Evolutionary conservation across 2,113 vertebrate species (phyloP), one percentile per base, ranked within the genome.

Genomic region (Alligator sinensis): DNA sequence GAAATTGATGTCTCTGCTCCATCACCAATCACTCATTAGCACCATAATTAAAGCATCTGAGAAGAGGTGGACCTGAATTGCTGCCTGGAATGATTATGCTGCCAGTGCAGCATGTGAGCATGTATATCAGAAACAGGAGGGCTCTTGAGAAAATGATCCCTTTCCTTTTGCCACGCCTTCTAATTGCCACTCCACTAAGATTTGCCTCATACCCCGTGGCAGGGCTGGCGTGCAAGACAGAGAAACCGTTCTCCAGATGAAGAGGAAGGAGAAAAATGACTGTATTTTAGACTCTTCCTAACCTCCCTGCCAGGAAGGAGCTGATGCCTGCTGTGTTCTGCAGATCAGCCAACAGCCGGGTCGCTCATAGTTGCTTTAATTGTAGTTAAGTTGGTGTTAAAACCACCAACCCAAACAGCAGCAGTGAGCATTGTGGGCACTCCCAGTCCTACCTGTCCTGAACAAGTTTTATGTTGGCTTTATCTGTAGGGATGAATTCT

Each of bases 151-250:
- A 89, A 91, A 95, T 86, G 27, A 94, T 1, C 85, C 75, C 80
- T 93, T 91, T 95, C 92, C 70, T 81, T 12, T 47, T 47, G 47
- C 47, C 47, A 47, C 47, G 47, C 54, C 57, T 81, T 85, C 84
- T 91, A 85, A 89, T 96, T 97, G 89, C 82, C 86, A 80, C 80
- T 88, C 82, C 82, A 81, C 75, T 86, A 75, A 95, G 91, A 85
- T 91, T 80, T 89, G 77, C 54, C 77, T 83, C 82, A 89, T 77
- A 83, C 66, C 94, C 24, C 58, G 92, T 93, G 80, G 87, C 77
- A 80, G 76, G 83, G 70, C 81, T 91, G 83, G 47, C 94, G 84
- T 81, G 77, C 74, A 76, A n/a, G 90, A 30, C 27, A 80, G 82
- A 86, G 30, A 94, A 90, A 87, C 9, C 4, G 4, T 82, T 88